These are phyloP conservation scores for Pleuronectes platessa DNA, from an alignment of 2,113 vertebrate species.

Conservation along the genomic window DNA sequence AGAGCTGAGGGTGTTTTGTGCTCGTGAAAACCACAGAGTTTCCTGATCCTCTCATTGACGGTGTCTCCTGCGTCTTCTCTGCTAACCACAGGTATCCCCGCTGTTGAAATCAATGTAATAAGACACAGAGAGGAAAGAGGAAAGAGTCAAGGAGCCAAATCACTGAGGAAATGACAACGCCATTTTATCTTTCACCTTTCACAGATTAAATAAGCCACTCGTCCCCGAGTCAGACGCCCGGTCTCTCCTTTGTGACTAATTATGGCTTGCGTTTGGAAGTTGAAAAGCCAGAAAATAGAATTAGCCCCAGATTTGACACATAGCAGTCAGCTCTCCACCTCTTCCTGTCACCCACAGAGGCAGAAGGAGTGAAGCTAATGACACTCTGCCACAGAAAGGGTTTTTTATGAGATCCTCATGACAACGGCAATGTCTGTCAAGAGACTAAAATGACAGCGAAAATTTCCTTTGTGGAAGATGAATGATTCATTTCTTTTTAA, in stretches of 20 bases:
- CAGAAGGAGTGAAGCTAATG: constrained; percentile 3
- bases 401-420: constrained; percentile 24
- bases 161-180: constrained; percentile 4
- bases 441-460: constrained; percentile 2
- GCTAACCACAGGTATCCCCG: constrained; percentile 7
- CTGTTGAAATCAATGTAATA: constrained; percentile 15
- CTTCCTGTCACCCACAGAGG: constrained; percentile 24
- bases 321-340: constrained; percentile 10
- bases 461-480: not conserved
- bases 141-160: constrained; percentile 19
- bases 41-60: constrained; percentile 2
- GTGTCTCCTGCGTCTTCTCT: constrained; percentile 5
- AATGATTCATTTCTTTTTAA: not conserved
- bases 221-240: constrained; percentile 5
- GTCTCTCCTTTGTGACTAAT: constrained; percentile 43
- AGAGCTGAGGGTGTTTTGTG: constrained; percentile 17
- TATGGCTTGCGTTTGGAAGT: constrained; percentile 20
- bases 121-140: not conserved
- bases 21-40: constrained; percentile 15
- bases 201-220: constrained; percentile 41
- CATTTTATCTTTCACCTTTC: constrained; percentile 43
- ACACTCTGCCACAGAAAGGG: constrained; percentile 13
- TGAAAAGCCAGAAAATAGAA: constrained; percentile 36
- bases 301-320: not conserved
- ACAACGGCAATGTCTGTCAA: constrained; percentile 27